Percentiles rank a stretch among this genome's conserved stretches.
phyloP scores from a whole-genome alignment of 2,797 vertebrate genomes.

The Aplochiton taeniatus region DNA sequence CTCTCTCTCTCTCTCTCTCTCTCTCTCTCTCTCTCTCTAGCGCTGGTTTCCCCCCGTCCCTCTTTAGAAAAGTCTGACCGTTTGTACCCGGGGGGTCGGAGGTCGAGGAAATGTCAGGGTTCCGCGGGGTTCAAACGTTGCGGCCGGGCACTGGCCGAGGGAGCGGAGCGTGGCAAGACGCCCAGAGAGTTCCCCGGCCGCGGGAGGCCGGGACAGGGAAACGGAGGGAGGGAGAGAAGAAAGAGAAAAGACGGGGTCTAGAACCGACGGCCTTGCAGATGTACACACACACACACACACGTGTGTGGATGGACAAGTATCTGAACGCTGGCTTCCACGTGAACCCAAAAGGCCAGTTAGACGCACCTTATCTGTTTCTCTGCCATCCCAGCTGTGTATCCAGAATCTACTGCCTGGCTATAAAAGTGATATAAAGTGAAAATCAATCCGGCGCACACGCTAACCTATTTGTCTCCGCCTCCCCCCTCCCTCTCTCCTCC shows the following conservation, averaged over 20 bases:
- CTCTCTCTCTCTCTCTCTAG: too few relatives aligned
- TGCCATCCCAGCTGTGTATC: constrained; percentile 33
- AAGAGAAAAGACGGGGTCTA: background rate
- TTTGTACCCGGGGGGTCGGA: too few relatives aligned
- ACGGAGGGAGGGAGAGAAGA: background rate
- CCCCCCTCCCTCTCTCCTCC: constrained; percentile 42
- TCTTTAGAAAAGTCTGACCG: too few relatives aligned
- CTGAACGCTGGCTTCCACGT: constrained; percentile 20
- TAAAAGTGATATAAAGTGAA: constrained; percentile 65
- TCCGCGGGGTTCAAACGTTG: too few relatives aligned
- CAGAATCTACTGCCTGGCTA: constrained; percentile 51
- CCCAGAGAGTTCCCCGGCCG: constrained; percentile 21
- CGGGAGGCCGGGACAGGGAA: background rate
- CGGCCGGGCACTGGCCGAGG: too few relatives aligned
- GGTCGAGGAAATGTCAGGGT: too few relatives aligned
- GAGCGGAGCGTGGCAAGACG: constrained; percentile 15
- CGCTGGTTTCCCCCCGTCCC: too few relatives aligned
- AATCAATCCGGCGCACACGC: constrained; percentile 61
- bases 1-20: too few relatives aligned
- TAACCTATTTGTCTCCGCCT: constrained; percentile 40
- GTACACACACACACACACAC: background rate
- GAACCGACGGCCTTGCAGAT: too few relatives aligned
- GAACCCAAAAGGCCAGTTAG: constrained; percentile 36
- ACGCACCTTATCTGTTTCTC: constrained; percentile 41
- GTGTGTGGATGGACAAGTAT: constrained; percentile 20